phyloP scores from a whole-genome alignment of 2,113 vertebrate species.

The Motacilla tschutschensis region DNA sequence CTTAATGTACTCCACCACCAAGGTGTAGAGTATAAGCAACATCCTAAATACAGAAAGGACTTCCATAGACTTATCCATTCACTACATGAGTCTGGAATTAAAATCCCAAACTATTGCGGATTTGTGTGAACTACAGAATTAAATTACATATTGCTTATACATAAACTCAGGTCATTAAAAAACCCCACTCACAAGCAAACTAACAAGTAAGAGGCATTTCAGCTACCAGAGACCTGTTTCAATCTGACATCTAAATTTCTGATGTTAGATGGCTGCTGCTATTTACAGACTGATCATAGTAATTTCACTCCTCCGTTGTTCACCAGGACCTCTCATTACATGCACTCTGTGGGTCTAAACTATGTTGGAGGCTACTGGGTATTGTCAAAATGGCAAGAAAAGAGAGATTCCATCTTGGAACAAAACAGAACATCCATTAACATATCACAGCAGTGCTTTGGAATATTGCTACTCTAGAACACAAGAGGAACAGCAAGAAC shows the following conservation, averaged over 20 bases:
- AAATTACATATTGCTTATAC: not conserved
- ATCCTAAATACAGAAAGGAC: not conserved
- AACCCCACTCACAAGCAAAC: not conserved
- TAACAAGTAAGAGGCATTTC: not conserved
- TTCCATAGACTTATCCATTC: not conserved
- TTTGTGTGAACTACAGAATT: not conserved
- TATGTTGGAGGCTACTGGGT: not conserved
- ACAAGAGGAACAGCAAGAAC: rapidly evolving
- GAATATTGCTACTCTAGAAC: not conserved
- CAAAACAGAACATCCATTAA: not conserved
- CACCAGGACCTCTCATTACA: not conserved
- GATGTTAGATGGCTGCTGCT: not conserved
- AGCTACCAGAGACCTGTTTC: not conserved
- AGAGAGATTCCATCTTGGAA: not conserved
- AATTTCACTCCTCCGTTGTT: not conserved
- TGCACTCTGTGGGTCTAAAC: not conserved
- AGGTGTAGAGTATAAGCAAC: not conserved
- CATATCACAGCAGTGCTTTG: not conserved
- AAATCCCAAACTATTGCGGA: not conserved
- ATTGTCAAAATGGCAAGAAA: not conserved
- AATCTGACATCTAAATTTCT: not conserved
- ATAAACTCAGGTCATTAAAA: not conserved
- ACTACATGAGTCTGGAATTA: not conserved
- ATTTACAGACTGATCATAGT: not conserved
- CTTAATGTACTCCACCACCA: not conserved